These are phyloP conservation scores for Hyles euphorbiae DNA, from an alignment of 1,140 invertebrate species.

Conservation along the genomic window DNA sequence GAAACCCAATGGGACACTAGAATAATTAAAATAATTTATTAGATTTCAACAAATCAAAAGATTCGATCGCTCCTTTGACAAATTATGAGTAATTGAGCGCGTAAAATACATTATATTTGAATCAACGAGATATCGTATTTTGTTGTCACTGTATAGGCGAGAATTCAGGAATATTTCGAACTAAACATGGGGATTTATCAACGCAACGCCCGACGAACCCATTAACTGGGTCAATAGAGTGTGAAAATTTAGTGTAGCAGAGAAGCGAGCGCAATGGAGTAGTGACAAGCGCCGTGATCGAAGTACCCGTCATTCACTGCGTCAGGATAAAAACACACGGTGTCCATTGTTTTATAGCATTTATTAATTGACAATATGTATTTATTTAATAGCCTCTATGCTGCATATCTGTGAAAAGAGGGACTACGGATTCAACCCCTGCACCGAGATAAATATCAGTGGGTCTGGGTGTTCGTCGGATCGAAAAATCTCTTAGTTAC, in stretches of 20 bases:
- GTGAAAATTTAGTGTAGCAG: slow-evolving; percentile 37
- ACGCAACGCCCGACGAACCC: slow-evolving; percentile 30
- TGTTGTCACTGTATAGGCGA: not conserved
- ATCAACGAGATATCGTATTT: slow-evolving; percentile 4
- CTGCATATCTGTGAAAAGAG: too few species aligned
- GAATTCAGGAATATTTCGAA: slow-evolving; percentile 4
- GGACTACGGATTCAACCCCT: too few species aligned
- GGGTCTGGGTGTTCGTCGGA: too few species aligned
- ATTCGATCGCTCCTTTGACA: slow-evolving; percentile 3
- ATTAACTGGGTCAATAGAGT: slow-evolving; percentile 36
- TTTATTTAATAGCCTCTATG: too few species aligned
- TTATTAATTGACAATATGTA: too few species aligned
- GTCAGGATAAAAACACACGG: not conserved
- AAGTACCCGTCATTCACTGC: not conserved
- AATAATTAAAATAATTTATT: slow-evolving; percentile 13
- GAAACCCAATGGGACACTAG: not conserved
- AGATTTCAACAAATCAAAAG: slow-evolving; percentile 4
- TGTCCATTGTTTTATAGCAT: too few species aligned
- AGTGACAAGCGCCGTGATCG: not conserved
- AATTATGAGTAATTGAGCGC: slow-evolving; percentile 9
- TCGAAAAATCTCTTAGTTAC: too few species aligned
- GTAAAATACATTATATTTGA: slow-evolving; percentile 10
- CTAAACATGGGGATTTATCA: slow-evolving; percentile 6
- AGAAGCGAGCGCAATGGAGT: slow-evolving; percentile 18
- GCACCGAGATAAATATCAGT: too few species aligned